Percentiles rank a stretch among this genome's conserved stretches.
Evolutionary conservation across 1,140 invertebrate species (phyloP).

Genomic region (Brachionus paranguensis): DNA sequence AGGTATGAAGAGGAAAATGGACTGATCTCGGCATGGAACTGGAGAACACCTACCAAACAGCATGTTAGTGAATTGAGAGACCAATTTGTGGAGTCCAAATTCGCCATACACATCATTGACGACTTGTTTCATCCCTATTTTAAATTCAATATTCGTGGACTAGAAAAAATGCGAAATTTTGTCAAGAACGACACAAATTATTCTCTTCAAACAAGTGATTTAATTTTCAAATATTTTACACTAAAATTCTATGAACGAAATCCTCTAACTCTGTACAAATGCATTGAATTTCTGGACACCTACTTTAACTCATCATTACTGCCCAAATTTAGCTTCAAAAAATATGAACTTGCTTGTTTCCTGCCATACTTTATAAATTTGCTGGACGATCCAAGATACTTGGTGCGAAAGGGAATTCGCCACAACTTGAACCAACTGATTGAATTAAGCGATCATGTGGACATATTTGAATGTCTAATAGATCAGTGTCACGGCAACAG

Average conservation of each 20-base stretch:
- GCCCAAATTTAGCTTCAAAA: background rate
- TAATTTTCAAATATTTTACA: background rate
- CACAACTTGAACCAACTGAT: background rate
- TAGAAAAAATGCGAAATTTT: background rate
- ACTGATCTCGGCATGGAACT: background rate
- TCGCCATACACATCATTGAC: background rate
- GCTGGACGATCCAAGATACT: background rate
- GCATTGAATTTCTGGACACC: background rate
- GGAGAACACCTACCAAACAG: background rate
- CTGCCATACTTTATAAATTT: background rate
- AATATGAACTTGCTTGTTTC: background rate
- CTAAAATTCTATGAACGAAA: background rate
- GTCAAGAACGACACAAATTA: background rate
- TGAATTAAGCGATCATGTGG: background rate
- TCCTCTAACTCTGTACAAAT: background rate
- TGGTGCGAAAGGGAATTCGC: background rate
- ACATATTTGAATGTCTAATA: background rate
- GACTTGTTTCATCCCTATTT: background rate
- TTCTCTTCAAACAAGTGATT: background rate
- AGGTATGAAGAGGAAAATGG: background rate
- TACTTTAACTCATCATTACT: background rate
- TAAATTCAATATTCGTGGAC: background rate
- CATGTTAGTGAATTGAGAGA: background rate
- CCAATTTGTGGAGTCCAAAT: background rate
- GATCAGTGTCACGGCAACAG: background rate